Evolutionary conservation across 2,888 invertebrate genomes (phyloP), one percentile per base, ranked within the genome.

Genomic region (Linyphia triangularis): DNA sequence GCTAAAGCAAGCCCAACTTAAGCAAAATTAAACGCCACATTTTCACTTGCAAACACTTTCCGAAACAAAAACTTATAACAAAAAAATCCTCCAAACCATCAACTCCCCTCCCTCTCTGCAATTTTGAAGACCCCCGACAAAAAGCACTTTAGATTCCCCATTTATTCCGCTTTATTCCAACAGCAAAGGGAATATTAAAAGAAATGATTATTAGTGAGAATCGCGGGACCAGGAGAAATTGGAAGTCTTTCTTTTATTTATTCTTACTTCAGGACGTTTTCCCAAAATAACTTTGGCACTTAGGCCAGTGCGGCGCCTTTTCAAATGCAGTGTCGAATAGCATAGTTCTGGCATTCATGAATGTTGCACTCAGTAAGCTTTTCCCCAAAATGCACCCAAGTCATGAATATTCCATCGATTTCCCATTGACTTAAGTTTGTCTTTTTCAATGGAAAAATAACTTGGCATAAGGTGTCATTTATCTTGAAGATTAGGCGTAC

Each of bases 151-250:
- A 37, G 61, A 57, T 24, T 26, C 30, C 24, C 63, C 82, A 82
- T 82, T 63, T 72, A 72, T 79, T 79, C 65, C 33, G 65, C 24
- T 79, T 79, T 79, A 69, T 70, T 43, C 22, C 51, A 24, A n/a
- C 28, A 26, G 28, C 63, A 10, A 3, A 30, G 70, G 9, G 43
- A 61, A 72, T 72, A 82, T 82, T 82, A 70, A n/a, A 51, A 72
- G 82, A 72, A 72, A 72, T 70, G 70, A 63, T 72, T 82, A 82
- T 82, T 26, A 82, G 72, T 22, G 72, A 59, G 72, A 61, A 82
- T 51, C 51, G 16, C 9, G 51, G n/a, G 51, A 33, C 33, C 51
- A 51, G n/a, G 13, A 51, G 40, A 13, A 51, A 51, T 51, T 51
- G 51, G 51, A 51, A 51, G 51, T n/a, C 16, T 51, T n/a, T n/a